Evolutionary conservation across 2,888 invertebrate genomes (phyloP).

Genomic region (Bellardia bayeri): DNA sequence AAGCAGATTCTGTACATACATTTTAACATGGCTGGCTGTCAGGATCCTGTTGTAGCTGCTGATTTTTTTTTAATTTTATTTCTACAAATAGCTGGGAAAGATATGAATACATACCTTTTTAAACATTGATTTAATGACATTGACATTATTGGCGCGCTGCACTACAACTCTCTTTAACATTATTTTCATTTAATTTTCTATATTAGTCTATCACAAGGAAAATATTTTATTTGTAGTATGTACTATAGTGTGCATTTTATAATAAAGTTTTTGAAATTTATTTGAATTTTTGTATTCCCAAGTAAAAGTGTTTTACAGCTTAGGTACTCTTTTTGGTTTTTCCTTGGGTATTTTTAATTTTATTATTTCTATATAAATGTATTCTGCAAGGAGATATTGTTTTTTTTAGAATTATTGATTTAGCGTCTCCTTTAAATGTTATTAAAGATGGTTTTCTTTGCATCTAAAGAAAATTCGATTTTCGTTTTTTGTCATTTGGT

Average conservation of each 20-base stretch:
- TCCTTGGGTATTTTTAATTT: background rate
- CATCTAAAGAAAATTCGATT: conserved; percentile 71
- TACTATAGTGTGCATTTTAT: background rate
- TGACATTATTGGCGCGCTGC: conserved; percentile 77
- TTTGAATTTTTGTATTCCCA: conserved; percentile 22
- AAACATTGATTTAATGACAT: conserved; percentile 83
- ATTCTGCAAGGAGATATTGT: background rate
- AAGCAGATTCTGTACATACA: conserved; percentile 31
- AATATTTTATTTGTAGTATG: conserved; percentile 18
- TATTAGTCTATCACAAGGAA: background rate
- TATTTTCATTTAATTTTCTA: background rate
- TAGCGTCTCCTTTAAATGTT: conserved; percentile 57
- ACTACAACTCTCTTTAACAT: conserved; percentile 27
- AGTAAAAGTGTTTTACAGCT: conserved; percentile 56
- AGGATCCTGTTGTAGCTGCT: conserved; percentile 31
- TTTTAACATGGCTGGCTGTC: conserved; percentile 57
- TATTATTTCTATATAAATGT: background rate
- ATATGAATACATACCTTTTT: conserved; percentile 77
- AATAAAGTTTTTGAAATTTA: conserved; percentile 10
- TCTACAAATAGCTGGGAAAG: conserved; percentile 41
- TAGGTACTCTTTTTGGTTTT: background rate
- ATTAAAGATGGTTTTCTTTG: conserved; percentile 63
- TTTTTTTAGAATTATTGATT: conserved; percentile 49
- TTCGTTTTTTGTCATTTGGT: conserved; percentile 18
- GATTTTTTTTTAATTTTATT: background rate